A percentile compares a stretch with the other conserved stretches of the same genome.
These are phyloP conservation scores for Dermatemys mawii DNA, from an alignment of 2,113 vertebrate species.

Conservation along the genomic window DNA sequence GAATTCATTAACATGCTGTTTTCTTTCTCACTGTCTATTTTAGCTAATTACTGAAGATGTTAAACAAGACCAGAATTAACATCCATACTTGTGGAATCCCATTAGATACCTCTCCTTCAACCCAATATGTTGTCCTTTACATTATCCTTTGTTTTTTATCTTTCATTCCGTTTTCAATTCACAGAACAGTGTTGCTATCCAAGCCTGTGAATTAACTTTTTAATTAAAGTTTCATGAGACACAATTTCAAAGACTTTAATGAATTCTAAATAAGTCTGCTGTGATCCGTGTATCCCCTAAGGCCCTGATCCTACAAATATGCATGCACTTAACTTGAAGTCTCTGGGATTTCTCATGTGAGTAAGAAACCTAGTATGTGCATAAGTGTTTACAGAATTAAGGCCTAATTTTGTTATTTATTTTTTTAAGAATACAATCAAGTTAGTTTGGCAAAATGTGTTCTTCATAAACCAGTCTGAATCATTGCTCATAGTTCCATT, in stretches of 20 bases:
- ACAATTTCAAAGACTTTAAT: neutral
- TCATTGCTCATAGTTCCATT: neutral
- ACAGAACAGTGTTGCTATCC: neutral
- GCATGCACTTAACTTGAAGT: neutral
- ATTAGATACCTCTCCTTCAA: neutral
- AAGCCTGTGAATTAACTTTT: neutral
- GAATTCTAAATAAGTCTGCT: neutral
- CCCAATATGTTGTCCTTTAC: neutral
- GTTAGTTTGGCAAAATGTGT: neutral
- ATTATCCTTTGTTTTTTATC: neutral
- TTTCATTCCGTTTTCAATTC: neutral
- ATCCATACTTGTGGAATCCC: neutral
- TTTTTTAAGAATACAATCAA: neutral
- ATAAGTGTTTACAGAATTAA: neutral
- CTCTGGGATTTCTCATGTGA: neutral
- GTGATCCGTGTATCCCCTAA: neutral
- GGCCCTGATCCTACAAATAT: neutral
- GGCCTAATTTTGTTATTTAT: neutral
- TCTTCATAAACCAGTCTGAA: neutral
- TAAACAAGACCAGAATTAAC: slow-evolving; percentile 51
- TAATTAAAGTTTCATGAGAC: neutral
- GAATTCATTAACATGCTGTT: slow-evolving; percentile 66
- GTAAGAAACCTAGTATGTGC: neutral
- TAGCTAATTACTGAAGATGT: slow-evolving; percentile 38
- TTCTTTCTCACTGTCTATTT: slow-evolving; percentile 39